Percentiles rank a stretch among this genome's conserved stretches.
These are phyloP conservation scores for Galago senegalensis DNA, from an alignment of 2,797 vertebrate genomes.

Conservation along the genomic window DNA sequence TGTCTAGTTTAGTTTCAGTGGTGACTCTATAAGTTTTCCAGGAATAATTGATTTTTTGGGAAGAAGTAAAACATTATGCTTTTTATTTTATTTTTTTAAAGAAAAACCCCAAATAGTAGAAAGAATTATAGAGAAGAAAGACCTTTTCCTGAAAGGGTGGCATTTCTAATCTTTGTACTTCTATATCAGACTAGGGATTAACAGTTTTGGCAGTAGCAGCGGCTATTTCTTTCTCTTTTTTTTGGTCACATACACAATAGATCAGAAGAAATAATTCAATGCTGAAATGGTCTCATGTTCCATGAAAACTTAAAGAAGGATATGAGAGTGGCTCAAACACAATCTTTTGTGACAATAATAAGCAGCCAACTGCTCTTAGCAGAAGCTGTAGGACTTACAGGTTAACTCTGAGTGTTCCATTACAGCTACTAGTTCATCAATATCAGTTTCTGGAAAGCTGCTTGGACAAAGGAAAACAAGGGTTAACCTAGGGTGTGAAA, in stretches of 20 bases:
- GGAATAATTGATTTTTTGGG: conserved; percentile 35
- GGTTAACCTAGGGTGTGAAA: conserved; percentile 53
- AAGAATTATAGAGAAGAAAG: conserved; percentile 53
- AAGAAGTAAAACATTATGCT: not conserved
- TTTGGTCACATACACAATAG: not conserved
- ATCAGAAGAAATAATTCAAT: conserved; percentile 61
- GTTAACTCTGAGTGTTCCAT: not conserved
- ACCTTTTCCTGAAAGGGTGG: not conserved
- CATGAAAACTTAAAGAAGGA: conserved; percentile 74
- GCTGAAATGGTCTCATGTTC: conserved; percentile 50
- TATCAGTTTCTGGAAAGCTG: not conserved
- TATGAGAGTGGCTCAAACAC: conserved; percentile 63
- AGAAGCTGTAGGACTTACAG: not conserved
- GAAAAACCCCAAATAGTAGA: conserved; percentile 11
- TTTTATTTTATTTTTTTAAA: not conserved
- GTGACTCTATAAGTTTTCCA: not conserved
- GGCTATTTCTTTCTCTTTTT: not conserved
- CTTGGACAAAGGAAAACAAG: not conserved
- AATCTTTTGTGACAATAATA: conserved; percentile 73
- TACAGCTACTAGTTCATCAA: not conserved
- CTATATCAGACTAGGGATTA: not conserved
- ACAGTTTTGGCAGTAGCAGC: not conserved
- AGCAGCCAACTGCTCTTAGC: conserved; percentile 50
- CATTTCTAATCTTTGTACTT: not conserved
- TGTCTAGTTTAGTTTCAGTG: conserved; percentile 48